Evolutionary conservation across 1,140 invertebrate species (phyloP).

Genomic region (Drosophila persimilis): DNA sequence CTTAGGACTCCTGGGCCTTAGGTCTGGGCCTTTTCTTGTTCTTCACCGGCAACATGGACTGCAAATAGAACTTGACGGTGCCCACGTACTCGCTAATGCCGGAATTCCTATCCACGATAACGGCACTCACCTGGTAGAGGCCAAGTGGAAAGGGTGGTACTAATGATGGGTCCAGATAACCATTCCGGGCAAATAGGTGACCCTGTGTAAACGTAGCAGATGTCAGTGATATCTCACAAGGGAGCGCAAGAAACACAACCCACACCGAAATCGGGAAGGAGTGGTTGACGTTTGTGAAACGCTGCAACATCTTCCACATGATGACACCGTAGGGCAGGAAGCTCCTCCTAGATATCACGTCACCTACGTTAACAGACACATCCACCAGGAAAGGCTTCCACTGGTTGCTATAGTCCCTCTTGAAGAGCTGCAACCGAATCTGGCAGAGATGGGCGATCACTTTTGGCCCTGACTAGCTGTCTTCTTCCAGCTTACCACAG

Average conservation of each 20-base stretch:
- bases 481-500: slow-evolving; percentile 5
- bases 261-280: slow-evolving; percentile 32
- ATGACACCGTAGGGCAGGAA: slow-evolving; percentile 29
- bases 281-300: slow-evolving; percentile 43
- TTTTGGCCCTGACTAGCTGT: background rate
- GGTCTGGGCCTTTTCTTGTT: background rate
- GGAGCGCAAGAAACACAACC: background rate
- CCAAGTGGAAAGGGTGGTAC: slow-evolving; percentile 33
- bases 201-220: slow-evolving; percentile 11
- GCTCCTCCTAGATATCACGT: slow-evolving; percentile 23
- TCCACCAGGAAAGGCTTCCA: slow-evolving; percentile 47
- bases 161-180: background rate
- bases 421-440: slow-evolving; percentile 14
- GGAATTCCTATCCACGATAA: slow-evolving; percentile 7
- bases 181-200: background rate
- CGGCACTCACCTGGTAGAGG: slow-evolving; percentile 1
- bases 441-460: background rate
- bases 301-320: background rate
- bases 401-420: slow-evolving; percentile 40
- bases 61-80: slow-evolving; percentile 12
- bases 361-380: slow-evolving; percentile 12
- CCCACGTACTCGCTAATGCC: slow-evolving; percentile 8
- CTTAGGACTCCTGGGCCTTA: background rate
- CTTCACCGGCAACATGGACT: slow-evolving; percentile 24
- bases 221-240: background rate